phyloP scores from a whole-genome alignment of 2,888 invertebrate species.

The Eupithecia subumbrata region DNA sequence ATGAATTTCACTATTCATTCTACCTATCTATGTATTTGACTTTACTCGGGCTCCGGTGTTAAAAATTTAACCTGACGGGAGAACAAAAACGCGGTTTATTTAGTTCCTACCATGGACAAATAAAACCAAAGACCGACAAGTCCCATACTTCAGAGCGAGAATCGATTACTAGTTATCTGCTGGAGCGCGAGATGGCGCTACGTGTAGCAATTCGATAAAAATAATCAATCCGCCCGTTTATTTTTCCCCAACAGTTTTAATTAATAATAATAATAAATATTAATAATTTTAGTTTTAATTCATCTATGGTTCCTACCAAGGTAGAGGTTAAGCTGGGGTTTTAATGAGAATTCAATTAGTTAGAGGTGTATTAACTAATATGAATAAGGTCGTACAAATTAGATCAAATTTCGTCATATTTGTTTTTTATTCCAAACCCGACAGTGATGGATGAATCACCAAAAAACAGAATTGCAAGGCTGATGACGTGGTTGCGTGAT shows the following conservation, averaged over 20 bases:
- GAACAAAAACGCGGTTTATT: background rate
- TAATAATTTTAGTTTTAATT: too few relatives aligned
- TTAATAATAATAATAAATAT: too few relatives aligned
- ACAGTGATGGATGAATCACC: slow-evolving; percentile 20
- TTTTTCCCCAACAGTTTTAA: too few relatives aligned
- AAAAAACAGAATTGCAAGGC: slow-evolving; percentile 38
- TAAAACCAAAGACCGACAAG: too few relatives aligned
- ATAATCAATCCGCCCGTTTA: too few relatives aligned
- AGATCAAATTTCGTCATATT: background rate
- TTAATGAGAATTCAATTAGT: background rate
- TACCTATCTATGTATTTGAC: background rate
- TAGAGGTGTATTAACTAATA: background rate
- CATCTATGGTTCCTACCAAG: background rate
- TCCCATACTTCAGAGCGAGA: too few relatives aligned
- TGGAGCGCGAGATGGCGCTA: too few relatives aligned
- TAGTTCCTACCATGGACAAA: too few relatives aligned
- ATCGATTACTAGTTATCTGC: too few relatives aligned
- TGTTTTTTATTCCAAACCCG: background rate
- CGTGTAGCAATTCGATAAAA: too few relatives aligned
- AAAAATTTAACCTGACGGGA: background rate
- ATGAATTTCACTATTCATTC: background rate
- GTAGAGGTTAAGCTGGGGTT: background rate
- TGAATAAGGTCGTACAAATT: background rate
- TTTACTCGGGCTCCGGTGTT: background rate
- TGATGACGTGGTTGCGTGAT: slow-evolving; percentile 45